Evolutionary conservation across 2,888 invertebrate genomes (phyloP).

Genomic region (Hydroisotoma schaefferi): DNA sequence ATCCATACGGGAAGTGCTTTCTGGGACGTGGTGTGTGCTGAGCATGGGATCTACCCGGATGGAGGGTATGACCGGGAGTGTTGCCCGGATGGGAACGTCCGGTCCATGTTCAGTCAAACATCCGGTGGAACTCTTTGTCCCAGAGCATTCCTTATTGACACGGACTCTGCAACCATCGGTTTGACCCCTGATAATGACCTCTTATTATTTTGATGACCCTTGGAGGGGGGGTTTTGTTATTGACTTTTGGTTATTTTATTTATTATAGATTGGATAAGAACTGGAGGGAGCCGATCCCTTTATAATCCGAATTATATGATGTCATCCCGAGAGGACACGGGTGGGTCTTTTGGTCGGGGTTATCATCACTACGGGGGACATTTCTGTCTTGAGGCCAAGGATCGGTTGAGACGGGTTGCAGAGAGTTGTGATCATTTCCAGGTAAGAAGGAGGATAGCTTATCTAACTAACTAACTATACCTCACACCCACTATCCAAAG

Average conservation of each 20-base stretch:
- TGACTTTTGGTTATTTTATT: background rate
- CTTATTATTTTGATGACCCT: background rate
- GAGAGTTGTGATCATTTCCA: conserved; percentile 5
- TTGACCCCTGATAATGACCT: background rate
- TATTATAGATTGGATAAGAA: background rate
- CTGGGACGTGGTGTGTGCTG: background rate
- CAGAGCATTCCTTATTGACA: background rate
- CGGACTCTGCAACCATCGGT: background rate
- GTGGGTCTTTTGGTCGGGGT: conserved; percentile 2
- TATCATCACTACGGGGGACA: background rate
- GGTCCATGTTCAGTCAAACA: background rate
- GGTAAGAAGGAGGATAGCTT: background rate
- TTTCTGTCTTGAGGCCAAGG: background rate
- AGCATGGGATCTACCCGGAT: background rate
- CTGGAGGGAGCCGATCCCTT: background rate
- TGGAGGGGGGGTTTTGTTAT: no score
- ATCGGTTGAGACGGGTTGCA: background rate
- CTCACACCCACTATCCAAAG: background rate
- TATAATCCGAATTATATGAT: background rate
- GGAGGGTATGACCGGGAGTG: background rate
- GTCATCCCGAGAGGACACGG: background rate
- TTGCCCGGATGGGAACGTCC: background rate
- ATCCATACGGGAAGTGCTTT: background rate
- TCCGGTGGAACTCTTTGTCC: background rate
- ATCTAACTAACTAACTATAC: background rate